A percentile compares a stretch with the other conserved stretches of the same genome.
Conservation (phyloP, 2,888 invertebrate genomes). For the Chorisops tibialis region DNA sequence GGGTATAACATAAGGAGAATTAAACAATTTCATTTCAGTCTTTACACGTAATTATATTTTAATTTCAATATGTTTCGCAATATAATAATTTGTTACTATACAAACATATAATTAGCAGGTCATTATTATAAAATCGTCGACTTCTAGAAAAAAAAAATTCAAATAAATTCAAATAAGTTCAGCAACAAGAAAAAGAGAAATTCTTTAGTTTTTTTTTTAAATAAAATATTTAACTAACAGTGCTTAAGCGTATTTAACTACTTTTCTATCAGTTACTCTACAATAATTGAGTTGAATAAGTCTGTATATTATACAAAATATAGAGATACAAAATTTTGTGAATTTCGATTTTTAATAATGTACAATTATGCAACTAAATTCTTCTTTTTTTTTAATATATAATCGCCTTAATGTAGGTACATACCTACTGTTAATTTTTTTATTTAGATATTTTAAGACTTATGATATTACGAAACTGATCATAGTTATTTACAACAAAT, state of each 20-base stretch:
- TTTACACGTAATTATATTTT: conserved; percentile 10
- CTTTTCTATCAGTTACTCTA: not conserved
- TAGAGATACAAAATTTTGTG: not conserved
- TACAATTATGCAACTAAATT: not conserved
- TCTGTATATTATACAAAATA: conserved; percentile 1
- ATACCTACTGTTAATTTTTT: too few relatives aligned
- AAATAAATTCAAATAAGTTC: not conserved
- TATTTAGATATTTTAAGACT: too few relatives aligned
- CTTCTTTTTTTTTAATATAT: not conserved
- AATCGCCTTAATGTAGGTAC: not conserved
- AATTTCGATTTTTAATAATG: not conserved
- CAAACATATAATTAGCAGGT: not conserved
- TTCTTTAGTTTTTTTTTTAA: not conserved
- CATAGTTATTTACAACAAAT: conserved; percentile 5
- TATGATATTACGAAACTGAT: not conserved
- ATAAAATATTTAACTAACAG: not conserved
- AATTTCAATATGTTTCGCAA: not conserved
- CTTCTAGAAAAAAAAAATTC: not conserved
- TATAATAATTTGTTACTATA: not conserved
- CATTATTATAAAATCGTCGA: not conserved
- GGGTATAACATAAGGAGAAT: too few relatives aligned
- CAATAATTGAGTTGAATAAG: not conserved
- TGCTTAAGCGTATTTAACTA: conserved; percentile 7
- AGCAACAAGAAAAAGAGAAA: not conserved
- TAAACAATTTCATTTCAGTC: not conserved